Evolutionary conservation across 2,797 vertebrate genomes (phyloP).

Genomic region (Ctenochaetus hawaiiensis): DNA sequence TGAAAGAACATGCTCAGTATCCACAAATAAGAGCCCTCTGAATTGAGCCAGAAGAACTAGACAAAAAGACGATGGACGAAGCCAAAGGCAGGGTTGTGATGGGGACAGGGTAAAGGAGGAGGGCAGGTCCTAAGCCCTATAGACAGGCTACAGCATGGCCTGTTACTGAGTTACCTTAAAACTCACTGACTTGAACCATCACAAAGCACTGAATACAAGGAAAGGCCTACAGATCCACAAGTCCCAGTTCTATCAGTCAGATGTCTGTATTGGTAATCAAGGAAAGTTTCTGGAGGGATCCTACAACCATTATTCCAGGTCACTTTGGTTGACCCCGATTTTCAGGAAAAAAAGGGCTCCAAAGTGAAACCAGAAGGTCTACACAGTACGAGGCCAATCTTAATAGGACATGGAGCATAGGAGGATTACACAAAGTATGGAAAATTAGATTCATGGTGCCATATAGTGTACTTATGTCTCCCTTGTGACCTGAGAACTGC

Average conservation of each 20-base stretch:
- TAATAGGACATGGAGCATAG: slow-evolving; percentile 61
- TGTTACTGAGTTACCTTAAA: slow-evolving; percentile 38
- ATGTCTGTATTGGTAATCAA: slow-evolving; percentile 71
- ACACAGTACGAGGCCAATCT: slow-evolving; percentile 57
- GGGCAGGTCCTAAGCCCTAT: slow-evolving; percentile 8
- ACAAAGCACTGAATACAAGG: slow-evolving; percentile 20
- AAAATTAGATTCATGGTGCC: slow-evolving; percentile 65
- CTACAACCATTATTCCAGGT: slow-evolving; percentile 66
- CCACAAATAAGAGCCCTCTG: slow-evolving; percentile 45
- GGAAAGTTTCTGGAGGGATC: slow-evolving; percentile 60
- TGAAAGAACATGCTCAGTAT: slow-evolving; percentile 38
- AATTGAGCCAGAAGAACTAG: slow-evolving; percentile 20
- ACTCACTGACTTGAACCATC: slow-evolving; percentile 27
- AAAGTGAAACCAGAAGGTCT: slow-evolving; percentile 77
- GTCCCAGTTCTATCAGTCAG: slow-evolving; percentile 62
- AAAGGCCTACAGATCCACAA: slow-evolving; percentile 43
- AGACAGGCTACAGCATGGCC: slow-evolving; percentile 15
- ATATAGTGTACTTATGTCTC: slow-evolving; percentile 69
- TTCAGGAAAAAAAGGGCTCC: slow-evolving; percentile 48
- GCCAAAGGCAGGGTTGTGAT: slow-evolving; percentile 41
- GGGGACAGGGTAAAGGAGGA: slow-evolving; percentile 7
- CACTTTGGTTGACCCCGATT: slow-evolving; percentile 62
- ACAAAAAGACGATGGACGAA: slow-evolving; percentile 25
- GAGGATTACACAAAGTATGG: slow-evolving; percentile 60
- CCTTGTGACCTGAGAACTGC: slow-evolving; percentile 47